phyloP scores from a whole-genome alignment of 2,797 vertebrate species.

The Alosa sapidissima region DNA sequence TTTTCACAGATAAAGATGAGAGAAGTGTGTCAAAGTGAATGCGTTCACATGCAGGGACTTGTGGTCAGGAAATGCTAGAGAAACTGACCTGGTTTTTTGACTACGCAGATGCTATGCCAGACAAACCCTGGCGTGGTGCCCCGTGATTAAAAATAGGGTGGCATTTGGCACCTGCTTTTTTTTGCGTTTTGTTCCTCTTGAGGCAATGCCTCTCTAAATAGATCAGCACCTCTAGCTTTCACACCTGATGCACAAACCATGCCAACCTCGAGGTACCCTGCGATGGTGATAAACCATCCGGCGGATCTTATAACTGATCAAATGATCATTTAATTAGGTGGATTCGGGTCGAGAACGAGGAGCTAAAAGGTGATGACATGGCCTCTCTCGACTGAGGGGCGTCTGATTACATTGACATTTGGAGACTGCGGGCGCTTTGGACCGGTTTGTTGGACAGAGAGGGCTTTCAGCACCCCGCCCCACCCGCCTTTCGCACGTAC shows the following conservation, averaged over 20 bases:
- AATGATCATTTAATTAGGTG: slow-evolving; percentile 17
- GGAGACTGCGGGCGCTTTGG: background rate
- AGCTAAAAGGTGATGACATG: slow-evolving; percentile 21
- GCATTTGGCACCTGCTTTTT: slow-evolving; percentile 8
- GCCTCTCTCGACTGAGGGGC: background rate
- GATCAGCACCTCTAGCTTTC: background rate
- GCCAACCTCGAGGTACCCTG: background rate
- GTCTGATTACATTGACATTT: slow-evolving; percentile 8
- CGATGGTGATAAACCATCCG: background rate
- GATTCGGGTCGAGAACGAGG: background rate
- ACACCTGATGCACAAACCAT: slow-evolving; percentile 2
- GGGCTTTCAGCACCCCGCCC: slow-evolving; percentile 21
- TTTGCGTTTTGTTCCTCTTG: background rate
- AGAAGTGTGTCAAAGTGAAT: background rate
- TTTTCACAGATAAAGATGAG: slow-evolving; percentile 1
- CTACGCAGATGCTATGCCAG: background rate
- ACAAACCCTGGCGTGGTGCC: background rate
- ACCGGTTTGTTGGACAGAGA: slow-evolving; percentile 9
- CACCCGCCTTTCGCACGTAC: slow-evolving; percentile 66
- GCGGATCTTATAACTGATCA: slow-evolving; percentile 7
- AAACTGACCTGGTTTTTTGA: background rate
- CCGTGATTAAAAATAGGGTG: background rate
- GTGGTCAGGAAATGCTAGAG: background rate
- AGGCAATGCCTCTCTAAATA: background rate
- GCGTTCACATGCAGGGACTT: background rate